Evolutionary conservation across 2,888 invertebrate species (phyloP).

Genomic region (Tachystola acroxantha): DNA sequence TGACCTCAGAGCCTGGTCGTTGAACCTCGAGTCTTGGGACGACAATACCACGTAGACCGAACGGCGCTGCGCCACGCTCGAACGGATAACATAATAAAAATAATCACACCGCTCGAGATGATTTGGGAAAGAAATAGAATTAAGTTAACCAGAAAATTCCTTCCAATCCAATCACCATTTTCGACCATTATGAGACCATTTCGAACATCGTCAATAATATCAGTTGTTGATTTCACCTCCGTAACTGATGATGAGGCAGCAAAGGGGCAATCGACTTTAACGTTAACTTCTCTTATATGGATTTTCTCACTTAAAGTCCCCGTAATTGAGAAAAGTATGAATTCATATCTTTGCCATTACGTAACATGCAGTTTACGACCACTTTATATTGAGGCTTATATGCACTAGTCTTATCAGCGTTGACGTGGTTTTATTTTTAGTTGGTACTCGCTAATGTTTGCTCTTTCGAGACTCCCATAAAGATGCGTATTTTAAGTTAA

Average conservation of each 20-base stretch:
- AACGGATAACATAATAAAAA: slow-evolving; percentile 19
- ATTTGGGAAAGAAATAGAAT: slow-evolving; percentile 25
- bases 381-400: slow-evolving; percentile 15
- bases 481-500: no score
- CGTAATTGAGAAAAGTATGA: slow-evolving; percentile 19
- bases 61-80: slow-evolving; percentile 49
- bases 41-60: slow-evolving; percentile 50
- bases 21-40: slow-evolving; percentile 39
- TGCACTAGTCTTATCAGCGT: slow-evolving; percentile 37
- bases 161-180: slow-evolving; percentile 18
- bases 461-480: slow-evolving; percentile 9
- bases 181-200: slow-evolving; percentile 4
- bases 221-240: no score
- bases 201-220: no score
- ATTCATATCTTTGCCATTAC: slow-evolving; percentile 32
- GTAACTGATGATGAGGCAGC: not conserved
- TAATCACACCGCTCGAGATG: slow-evolving; percentile 25
- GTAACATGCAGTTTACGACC: slow-evolving; percentile 31
- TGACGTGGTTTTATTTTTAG: slow-evolving; percentile 47
- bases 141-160: slow-evolving; percentile 37
- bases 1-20: slow-evolving; percentile 55
- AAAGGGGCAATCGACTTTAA: not conserved
- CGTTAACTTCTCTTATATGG: slow-evolving; percentile 1
- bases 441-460: slow-evolving; percentile 21
- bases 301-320: slow-evolving; percentile 7